These are phyloP conservation scores for Microchrysa polita DNA, from an alignment of 2,888 invertebrate species.

Conservation along the genomic window DNA sequence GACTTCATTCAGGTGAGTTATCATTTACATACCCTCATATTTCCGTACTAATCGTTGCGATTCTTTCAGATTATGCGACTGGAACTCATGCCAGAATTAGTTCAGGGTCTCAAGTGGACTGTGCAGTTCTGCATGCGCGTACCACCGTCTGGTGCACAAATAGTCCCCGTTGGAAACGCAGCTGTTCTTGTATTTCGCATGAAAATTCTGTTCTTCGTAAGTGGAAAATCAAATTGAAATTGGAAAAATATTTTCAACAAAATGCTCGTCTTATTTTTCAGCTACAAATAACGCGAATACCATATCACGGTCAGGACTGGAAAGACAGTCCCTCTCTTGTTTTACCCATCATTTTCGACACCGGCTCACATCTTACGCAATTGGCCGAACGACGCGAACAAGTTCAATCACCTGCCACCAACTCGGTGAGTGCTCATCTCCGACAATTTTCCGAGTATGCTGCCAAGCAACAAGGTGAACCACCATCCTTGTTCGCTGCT, in stretches of 20 bases:
- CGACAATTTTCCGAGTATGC: conserved; percentile 81
- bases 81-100: conserved; percentile 70
- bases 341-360: conserved; percentile 90
- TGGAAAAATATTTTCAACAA: not conserved
- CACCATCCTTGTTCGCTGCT: conserved; percentile 89
- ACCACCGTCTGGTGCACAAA: conserved; percentile 85
- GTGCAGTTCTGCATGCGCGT: conserved; percentile 93
- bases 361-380: conserved; percentile 84
- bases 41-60: not conserved
- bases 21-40: conserved; percentile 43
- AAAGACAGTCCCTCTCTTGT: conserved; percentile 79
- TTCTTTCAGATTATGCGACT: conserved; percentile 64
- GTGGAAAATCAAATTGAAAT: conserved; percentile 56
- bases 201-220: conserved; percentile 92
- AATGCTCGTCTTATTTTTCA: conserved; percentile 59
- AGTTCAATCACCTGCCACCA: conserved; percentile 67
- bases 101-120: conserved; percentile 82
- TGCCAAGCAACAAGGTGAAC: conserved; percentile 75
- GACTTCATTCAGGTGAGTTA: conserved; percentile 86
- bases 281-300: conserved; percentile 80
- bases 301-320: conserved; percentile 71
- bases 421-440: conserved; percentile 72
- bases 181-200: conserved; percentile 85
- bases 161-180: conserved; percentile 90
- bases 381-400: conserved; percentile 85